Evolutionary conservation across 2,888 invertebrate species (phyloP).

Genomic region (Tanytarsus gracilentus): DNA sequence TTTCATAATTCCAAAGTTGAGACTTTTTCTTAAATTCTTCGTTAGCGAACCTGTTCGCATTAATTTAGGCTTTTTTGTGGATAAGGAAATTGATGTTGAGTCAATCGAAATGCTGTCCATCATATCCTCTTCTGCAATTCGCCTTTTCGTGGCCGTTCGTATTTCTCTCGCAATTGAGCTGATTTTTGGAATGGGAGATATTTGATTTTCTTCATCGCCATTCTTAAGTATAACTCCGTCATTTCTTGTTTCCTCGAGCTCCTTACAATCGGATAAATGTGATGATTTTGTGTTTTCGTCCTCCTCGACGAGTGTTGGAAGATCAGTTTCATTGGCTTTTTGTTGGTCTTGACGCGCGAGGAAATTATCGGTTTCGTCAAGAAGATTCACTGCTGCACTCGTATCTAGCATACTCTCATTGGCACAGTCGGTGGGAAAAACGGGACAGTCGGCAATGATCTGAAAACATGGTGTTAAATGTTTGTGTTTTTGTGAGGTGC

Average conservation of each 20-base stretch:
- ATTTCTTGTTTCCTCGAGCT: neutral
- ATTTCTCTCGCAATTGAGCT: constrained; percentile 30
- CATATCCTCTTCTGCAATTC: constrained; percentile 37
- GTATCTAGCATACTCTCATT: constrained; percentile 6
- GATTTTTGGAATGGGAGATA: constrained; percentile 39
- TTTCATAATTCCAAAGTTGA: constrained; percentile 41
- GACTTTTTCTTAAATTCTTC: constrained; percentile 40
- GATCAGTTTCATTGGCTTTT: constrained; percentile 32
- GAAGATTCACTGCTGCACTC: neutral
- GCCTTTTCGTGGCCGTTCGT: constrained; percentile 38
- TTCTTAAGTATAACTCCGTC: constrained; percentile 16
- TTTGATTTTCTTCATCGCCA: constrained; percentile 33
- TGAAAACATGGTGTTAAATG: constrained; percentile 10
- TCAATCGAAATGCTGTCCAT: constrained; percentile 40
- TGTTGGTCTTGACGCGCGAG: constrained; percentile 24
- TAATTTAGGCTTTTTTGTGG: constrained; percentile 42
- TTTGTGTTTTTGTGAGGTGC: neutral
- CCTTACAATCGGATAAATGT: neutral
- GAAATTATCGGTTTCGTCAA: neutral
- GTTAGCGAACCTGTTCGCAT: constrained; percentile 42
- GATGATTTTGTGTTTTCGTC: constrained; percentile 10
- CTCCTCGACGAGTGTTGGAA: constrained; percentile 29
- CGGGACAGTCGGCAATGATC: constrained; percentile 13
- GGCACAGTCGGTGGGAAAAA: constrained; percentile 5
- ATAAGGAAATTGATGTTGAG: constrained; percentile 35